Percentiles rank a stretch among this genome's conserved stretches.
Conservation (phyloP, 2,797 vertebrate genomes). For the Fundulus diaphanus region DNA sequence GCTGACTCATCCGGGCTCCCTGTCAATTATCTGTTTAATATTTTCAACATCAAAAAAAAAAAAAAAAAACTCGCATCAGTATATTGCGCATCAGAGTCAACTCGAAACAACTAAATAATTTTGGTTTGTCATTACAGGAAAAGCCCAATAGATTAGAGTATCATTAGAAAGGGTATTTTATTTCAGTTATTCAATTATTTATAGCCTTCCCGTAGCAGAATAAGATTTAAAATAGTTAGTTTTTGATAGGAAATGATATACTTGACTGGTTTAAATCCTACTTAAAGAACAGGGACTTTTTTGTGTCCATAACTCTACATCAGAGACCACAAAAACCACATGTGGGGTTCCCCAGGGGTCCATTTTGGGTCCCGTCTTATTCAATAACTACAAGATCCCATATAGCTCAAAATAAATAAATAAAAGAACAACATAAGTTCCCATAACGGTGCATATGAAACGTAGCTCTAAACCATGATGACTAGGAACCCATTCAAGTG, state of each 20-base stretch:
- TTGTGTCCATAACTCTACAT: too few relatives aligned
- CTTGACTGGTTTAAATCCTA: too few relatives aligned
- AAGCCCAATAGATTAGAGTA: not conserved
- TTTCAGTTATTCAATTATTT: not conserved
- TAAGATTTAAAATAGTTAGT: not conserved
- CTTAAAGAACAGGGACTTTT: too few relatives aligned
- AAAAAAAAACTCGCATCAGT: constrained; percentile 15
- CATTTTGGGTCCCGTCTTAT: too few relatives aligned
- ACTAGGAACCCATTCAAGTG: too few relatives aligned
- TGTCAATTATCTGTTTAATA: constrained; percentile 40
- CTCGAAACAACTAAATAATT: not conserved
- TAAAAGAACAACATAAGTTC: too few relatives aligned
- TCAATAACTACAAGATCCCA: too few relatives aligned
- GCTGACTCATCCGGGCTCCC: constrained; percentile 34
- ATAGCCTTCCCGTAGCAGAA: not conserved
- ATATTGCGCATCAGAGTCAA: not conserved
- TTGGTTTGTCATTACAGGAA: not conserved
- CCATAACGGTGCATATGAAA: too few relatives aligned
- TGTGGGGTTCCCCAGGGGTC: too few relatives aligned
- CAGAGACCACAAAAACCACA: too few relatives aligned
- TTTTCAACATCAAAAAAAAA: constrained; percentile 7
- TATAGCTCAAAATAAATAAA: too few relatives aligned
- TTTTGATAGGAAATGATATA: not conserved
- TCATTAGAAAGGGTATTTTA: not conserved
- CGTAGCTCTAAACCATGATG: too few relatives aligned